phyloP scores from a whole-genome alignment of 2,113 vertebrate genomes.

The Sceloporus tristichus region DNA sequence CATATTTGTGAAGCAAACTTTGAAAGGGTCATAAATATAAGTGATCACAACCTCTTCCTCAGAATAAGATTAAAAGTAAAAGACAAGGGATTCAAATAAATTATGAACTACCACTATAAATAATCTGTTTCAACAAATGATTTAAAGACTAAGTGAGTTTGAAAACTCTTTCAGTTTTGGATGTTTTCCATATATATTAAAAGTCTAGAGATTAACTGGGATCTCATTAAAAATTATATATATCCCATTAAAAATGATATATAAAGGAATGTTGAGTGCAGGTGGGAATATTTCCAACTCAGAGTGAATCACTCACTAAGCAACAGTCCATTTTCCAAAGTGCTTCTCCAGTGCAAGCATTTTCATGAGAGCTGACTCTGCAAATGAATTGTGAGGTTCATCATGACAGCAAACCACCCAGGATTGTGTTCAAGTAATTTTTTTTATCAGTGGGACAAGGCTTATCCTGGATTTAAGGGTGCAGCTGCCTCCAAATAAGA shows the following conservation, averaged over 20 bases:
- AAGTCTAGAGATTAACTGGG: slow-evolving; percentile 15
- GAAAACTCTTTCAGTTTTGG: background rate
- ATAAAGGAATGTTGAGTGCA: slow-evolving; percentile 12
- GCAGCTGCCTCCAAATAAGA: no score
- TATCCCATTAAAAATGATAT: slow-evolving; percentile 18
- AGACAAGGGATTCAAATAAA: slow-evolving; percentile 20
- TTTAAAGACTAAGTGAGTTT: slow-evolving; percentile 10
- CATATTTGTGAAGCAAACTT: slow-evolving; percentile 30
- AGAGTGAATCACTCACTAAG: slow-evolving; percentile 24
- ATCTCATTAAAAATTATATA: slow-evolving; percentile 23
- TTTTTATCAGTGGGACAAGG: background rate
- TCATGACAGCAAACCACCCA: no score
- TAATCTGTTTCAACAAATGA: slow-evolving; percentile 11
- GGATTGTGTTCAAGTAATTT: background rate
- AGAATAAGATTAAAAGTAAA: slow-evolving; percentile 30
- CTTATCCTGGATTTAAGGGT: no score
- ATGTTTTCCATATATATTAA: background rate
- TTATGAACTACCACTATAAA: slow-evolving; percentile 22
- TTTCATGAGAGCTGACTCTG: background rate
- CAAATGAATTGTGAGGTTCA: background rate
- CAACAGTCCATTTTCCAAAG: slow-evolving; percentile 35
- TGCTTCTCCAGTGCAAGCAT: background rate
- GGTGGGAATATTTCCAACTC: background rate
- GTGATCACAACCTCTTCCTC: background rate
- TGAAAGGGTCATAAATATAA: background rate